Evolutionary conservation across 2,797 vertebrate species (phyloP).

Genomic region (Lophius americanus): DNA sequence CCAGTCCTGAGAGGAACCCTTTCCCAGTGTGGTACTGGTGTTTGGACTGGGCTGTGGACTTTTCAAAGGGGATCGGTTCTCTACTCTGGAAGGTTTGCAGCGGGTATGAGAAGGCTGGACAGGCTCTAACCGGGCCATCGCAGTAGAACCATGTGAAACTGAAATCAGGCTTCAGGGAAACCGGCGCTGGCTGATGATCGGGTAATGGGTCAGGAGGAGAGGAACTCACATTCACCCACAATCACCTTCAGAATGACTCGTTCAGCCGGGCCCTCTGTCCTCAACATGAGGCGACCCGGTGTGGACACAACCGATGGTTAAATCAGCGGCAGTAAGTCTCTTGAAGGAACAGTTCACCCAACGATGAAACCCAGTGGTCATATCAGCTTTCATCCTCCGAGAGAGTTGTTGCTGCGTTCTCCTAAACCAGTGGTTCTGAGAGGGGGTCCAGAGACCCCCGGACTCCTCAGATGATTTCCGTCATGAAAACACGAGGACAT

Average conservation of each 20-base stretch:
- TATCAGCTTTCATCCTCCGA: too few relatives aligned
- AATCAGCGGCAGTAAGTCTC: too few relatives aligned
- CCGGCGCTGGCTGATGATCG: conserved; percentile 55
- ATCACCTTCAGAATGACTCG: background rate
- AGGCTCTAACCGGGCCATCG: conserved; percentile 16
- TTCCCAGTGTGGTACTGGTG: background rate
- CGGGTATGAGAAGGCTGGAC: conserved; percentile 59
- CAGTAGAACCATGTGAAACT: background rate
- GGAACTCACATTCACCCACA: background rate
- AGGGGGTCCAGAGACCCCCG: too few relatives aligned
- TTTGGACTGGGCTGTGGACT: conserved; percentile 9
- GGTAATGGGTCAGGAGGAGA: conserved; percentile 21
- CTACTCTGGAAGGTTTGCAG: conserved; percentile 49
- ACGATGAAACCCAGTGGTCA: too few relatives aligned
- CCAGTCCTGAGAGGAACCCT: background rate
- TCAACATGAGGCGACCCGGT: too few relatives aligned
- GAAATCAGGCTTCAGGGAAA: conserved; percentile 25
- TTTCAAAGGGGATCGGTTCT: conserved; percentile 25
- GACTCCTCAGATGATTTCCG: too few relatives aligned
- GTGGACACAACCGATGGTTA: too few relatives aligned
- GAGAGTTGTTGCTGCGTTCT: background rate
- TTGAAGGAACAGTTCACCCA: too few relatives aligned
- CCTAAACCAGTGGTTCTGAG: background rate
- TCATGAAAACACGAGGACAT: too few relatives aligned
- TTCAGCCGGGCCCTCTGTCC: too few relatives aligned